Conservation (phyloP, 2,797 vertebrate species). For the Darevskia nairensis region DNA sequence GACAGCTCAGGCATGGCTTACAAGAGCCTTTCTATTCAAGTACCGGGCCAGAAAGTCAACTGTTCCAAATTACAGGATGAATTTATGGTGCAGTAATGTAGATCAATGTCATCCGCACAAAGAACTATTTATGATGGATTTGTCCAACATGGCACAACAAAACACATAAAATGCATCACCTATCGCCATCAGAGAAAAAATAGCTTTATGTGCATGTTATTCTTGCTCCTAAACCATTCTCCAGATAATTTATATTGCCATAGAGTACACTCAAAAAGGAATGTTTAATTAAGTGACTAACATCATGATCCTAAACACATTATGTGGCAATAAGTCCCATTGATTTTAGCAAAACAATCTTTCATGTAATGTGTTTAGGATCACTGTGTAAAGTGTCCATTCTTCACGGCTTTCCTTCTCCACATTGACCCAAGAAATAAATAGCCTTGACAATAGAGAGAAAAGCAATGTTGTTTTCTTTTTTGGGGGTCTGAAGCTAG, state of each 20-base stretch:
- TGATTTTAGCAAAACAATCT: background rate
- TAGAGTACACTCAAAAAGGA: background rate
- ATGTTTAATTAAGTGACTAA: slow-evolving; percentile 2
- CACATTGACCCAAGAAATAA: slow-evolving; percentile 19
- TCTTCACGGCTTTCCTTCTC: background rate
- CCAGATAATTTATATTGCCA: background rate
- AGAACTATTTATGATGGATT: slow-evolving; percentile 18
- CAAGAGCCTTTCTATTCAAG: slow-evolving; percentile 12
- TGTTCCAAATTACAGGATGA: background rate
- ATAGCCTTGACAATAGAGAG: background rate
- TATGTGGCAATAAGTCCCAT: background rate
- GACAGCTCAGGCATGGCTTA: background rate
- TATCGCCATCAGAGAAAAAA: slow-evolving; percentile 8
- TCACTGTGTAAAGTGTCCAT: background rate
- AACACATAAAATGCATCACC: background rate
- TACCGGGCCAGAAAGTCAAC: slow-evolving; percentile 21
- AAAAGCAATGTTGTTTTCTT: background rate
- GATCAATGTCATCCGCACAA: background rate
- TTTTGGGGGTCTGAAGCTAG: background rate
- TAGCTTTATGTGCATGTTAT: slow-evolving; percentile 22
- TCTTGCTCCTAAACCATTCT: slow-evolving; percentile 9
- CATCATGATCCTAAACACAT: slow-evolving; percentile 8
- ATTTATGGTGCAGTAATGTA: background rate
- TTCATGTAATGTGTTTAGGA: slow-evolving; percentile 19
- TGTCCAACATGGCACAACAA: slow-evolving; percentile 16